Conservation (phyloP, 2,888 invertebrate genomes). For the Eledone cirrhosa region DNA sequence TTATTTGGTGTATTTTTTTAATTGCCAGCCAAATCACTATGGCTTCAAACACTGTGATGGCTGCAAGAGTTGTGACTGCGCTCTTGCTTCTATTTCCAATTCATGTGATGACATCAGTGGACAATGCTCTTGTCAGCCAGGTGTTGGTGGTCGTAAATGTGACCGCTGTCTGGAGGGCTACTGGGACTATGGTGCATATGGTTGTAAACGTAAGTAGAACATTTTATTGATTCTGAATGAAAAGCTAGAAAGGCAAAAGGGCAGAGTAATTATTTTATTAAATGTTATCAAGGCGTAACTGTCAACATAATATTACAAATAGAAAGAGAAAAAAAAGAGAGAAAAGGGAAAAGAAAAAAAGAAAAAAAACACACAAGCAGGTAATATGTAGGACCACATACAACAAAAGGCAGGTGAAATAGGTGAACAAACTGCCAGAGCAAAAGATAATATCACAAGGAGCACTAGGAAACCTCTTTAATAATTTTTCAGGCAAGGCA, state of each 20-base stretch:
- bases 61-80: slow-evolving; percentile 82
- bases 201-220: slow-evolving; percentile 55
- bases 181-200: slow-evolving; percentile 54
- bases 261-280: too few species aligned
- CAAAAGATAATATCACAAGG: too few species aligned
- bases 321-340: too few species aligned
- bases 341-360: too few species aligned
- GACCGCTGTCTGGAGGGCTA: slow-evolving; percentile 85
- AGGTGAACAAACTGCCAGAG: too few species aligned
- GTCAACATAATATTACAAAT: too few species aligned
- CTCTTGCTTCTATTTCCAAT: slow-evolving; percentile 72
- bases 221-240: background rate
- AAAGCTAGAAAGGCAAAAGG: background rate
- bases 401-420: too few species aligned
- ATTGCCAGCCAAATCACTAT: slow-evolving; percentile 50
- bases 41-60: slow-evolving; percentile 53
- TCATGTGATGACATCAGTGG: slow-evolving; percentile 70
- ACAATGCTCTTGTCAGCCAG: slow-evolving; percentile 85
- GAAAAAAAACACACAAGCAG: too few species aligned
- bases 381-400: too few species aligned
- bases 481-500: too few species aligned
- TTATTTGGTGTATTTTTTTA: background rate
- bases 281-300: too few species aligned
- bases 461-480: too few species aligned
- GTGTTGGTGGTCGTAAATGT: slow-evolving; percentile 87